Percentiles rank a stretch among this genome's conserved stretches.
Conservation (phyloP, 2,797 vertebrate genomes). For the Euthynnus affinis region DNA sequence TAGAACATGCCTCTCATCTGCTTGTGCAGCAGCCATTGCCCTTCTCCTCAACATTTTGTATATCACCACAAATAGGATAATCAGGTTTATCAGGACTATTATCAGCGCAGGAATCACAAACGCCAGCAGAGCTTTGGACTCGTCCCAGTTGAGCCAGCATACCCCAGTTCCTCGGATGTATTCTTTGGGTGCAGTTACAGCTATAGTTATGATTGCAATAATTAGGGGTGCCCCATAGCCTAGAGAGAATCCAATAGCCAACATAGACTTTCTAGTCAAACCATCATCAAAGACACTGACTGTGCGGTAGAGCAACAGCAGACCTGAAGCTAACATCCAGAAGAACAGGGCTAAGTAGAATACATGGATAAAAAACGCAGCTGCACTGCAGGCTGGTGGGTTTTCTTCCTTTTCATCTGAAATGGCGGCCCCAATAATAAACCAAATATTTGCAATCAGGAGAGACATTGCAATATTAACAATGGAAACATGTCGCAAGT, state of each 20-base stretch:
- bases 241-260: constrained; percentile 86
- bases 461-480: constrained; percentile 92
- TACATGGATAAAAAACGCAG: constrained; percentile 92
- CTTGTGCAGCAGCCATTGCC: constrained; percentile 73
- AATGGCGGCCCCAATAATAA: constrained; percentile 86
- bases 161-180: constrained; percentile 72
- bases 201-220: constrained; percentile 89
- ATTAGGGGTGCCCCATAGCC: constrained; percentile 91
- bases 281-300: constrained; percentile 88
- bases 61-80: constrained; percentile 88
- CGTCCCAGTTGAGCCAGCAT: constrained; percentile 91
- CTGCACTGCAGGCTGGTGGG: constrained; percentile 77
- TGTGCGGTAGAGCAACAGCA: constrained; percentile 91
- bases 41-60: constrained; percentile 88
- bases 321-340: constrained; percentile 93
- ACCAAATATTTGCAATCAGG: constrained; percentile 91
- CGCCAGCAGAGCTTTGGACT: constrained; percentile 90
- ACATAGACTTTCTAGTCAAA: constrained; percentile 84
- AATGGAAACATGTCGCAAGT: constrained; percentile 91
- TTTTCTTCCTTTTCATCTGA: constrained; percentile 8
- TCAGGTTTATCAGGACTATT: constrained; percentile 89
- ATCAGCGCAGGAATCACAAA: constrained; percentile 90
- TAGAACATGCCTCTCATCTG: constrained; percentile 84
- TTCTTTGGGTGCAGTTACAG: constrained; percentile 84
- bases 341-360: constrained; percentile 95